Base-by-base conservation (phyloP, 1,140 invertebrate genomes). In the Drosophila gunungcola region DNA sequence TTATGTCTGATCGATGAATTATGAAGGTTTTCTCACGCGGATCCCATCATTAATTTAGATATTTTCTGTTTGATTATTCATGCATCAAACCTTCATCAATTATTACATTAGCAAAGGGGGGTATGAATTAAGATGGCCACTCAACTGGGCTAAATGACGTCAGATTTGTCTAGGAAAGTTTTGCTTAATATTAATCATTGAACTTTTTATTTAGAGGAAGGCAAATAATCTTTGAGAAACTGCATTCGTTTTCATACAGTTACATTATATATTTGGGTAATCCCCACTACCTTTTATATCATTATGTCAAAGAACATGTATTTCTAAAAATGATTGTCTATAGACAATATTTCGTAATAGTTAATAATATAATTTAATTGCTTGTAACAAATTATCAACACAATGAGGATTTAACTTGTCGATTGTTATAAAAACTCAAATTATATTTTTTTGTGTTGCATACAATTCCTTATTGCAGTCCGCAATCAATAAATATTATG, bases 1-100 rank as follows among this genome's bases (percentile, higher is more conserved):
- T 88, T 90, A 89, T 90, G 84, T 84, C 85, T 90, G 55, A 64
- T 58, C 65, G 54, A 88, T 85, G 67, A 80, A 80, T 73, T 79
- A 73, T 89, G 65, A 83, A 77, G 60, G 51, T 16, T 49, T 69
- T 69, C 52, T 49, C 41, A 39, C 55, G 32, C 36, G 48, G 32
- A 54, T 36, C 27, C 34, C 38, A 48, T 12, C 27, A 38, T 61
- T 72, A 61, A 73, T 67, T 67, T 27, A 67, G 11, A 52, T 41
- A 39, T 69, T 49, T 72, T 69, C 29, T 29, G 27, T 69, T 69
- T 41, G 36, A 21, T 21, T 56, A 57, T 43, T 34, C 9, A 38
- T 41, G 43, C 36, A 42, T 21, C 10, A 55, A 46, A 9, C 49
- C 51, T 41, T 61, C 36, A 49, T 75, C 65, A 56, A 64, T 75